Conservation (phyloP, 2,113 vertebrate species). For the Ondatra zibethicus region DNA sequence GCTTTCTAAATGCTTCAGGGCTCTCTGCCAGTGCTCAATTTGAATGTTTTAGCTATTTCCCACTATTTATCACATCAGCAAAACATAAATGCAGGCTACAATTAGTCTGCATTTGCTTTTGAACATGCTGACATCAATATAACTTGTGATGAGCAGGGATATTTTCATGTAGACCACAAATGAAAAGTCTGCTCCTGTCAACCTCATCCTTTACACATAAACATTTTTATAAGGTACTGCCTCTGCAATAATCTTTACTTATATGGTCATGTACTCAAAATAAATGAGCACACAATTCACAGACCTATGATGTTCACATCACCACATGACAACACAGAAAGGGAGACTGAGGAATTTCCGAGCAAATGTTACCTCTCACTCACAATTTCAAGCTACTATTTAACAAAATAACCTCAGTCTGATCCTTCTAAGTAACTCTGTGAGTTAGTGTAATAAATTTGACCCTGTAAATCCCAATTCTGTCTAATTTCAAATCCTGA, state of each 20-base stretch:
- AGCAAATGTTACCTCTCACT: constrained; percentile 29
- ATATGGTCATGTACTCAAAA: neutral
- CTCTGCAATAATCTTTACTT: constrained; percentile 29
- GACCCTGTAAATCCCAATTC: neutral
- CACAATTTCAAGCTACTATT: constrained; percentile 15
- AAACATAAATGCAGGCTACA: constrained; percentile 21
- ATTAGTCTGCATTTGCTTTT: neutral
- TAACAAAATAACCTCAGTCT: neutral
- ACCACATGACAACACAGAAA: constrained; percentile 9
- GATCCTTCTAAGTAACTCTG: neutral
- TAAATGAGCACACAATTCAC: neutral
- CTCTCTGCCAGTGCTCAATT: neutral
- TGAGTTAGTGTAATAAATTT: constrained; percentile 8
- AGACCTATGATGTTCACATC: neutral
- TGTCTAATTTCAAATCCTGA: neutral
- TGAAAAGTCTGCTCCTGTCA: neutral
- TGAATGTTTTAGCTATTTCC: constrained; percentile 16
- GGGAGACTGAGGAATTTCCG: neutral
- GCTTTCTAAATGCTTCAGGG: neutral
- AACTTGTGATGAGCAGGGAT: neutral
- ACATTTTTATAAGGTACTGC: neutral
- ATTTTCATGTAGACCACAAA: neutral
- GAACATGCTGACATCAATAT: neutral
- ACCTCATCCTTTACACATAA: neutral
- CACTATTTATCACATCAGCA: constrained; percentile 14